Percentiles rank a stretch among this genome's conserved stretches.
Evolutionary conservation across 2,113 vertebrate genomes (phyloP).

Genomic region (Eulemur rufifrons): DNA sequence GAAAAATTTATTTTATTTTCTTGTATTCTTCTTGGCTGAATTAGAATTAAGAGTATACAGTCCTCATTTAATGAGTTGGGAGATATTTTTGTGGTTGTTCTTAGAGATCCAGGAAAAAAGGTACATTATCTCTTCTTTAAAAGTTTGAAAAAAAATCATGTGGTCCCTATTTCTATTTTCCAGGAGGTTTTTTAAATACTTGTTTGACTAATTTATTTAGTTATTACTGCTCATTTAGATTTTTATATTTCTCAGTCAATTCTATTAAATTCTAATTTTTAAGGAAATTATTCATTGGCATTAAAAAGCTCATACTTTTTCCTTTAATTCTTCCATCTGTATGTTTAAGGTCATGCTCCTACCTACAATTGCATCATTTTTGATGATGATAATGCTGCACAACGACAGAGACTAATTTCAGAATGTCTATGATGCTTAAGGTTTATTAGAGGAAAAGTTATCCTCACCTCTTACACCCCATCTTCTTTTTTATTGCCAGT

Average conservation of each 20-base stretch:
- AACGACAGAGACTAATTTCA: neutral
- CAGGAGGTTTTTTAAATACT: neutral
- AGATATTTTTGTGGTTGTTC: neutral
- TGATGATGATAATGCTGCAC: neutral
- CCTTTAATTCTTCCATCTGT: neutral
- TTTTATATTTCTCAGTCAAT: neutral
- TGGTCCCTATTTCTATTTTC: neutral
- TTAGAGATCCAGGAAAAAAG: neutral
- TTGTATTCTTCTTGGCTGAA: neutral
- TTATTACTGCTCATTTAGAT: neutral
- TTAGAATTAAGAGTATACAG: neutral
- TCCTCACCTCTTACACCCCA: neutral
- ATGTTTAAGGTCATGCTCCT: neutral
- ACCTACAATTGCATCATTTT: neutral
- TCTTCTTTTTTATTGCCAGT: neutral
- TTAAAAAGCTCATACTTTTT: neutral
- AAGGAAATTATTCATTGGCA: neutral
- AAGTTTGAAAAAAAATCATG: neutral
- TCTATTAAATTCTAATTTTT: neutral
- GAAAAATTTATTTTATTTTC: neutral
- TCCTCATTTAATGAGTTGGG: neutral
- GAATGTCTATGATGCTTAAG: neutral
- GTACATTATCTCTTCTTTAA: neutral
- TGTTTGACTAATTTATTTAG: neutral
- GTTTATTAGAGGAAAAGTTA: neutral